Evolutionary conservation across 2,113 vertebrate genomes (phyloP).

Genomic region (Crotophaga sulcirostris): DNA sequence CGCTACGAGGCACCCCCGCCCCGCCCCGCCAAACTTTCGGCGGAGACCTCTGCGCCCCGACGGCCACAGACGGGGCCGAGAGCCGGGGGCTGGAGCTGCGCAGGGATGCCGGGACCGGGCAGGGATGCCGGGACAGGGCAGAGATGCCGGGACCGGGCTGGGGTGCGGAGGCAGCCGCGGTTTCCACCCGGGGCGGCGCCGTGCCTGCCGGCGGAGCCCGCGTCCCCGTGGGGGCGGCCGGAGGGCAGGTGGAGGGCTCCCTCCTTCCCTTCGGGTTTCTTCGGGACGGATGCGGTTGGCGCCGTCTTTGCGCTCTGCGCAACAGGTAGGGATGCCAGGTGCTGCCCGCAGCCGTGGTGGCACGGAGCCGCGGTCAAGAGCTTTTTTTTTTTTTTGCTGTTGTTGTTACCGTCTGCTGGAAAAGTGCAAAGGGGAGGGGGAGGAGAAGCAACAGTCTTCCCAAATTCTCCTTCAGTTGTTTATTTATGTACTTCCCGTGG

Average conservation of each 20-base stretch:
- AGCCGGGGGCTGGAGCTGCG: not conserved
- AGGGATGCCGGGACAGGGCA: not conserved
- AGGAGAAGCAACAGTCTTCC: not conserved
- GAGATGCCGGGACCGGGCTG: not conserved
- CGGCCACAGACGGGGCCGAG: not conserved
- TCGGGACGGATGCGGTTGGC: slow-evolving; percentile 22
- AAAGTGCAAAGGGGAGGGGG: not conserved
- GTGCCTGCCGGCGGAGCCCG: not conserved
- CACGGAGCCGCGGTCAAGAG: not conserved
- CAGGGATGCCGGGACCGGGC: not conserved
- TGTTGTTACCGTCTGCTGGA: not conserved
- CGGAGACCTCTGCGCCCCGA: not conserved
- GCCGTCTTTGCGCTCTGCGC: slow-evolving; percentile 14
- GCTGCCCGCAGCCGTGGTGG: not conserved
- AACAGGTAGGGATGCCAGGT: slow-evolving; percentile 72
- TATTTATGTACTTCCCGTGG: slow-evolving; percentile 10
- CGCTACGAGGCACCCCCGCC: not conserved
- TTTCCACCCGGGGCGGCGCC: not conserved
- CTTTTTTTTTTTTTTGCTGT: not conserved
- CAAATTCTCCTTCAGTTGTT: slow-evolving; percentile 1
- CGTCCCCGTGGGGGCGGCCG: not conserved
- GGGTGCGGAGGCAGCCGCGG: not conserved
- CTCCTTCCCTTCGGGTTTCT: not conserved
- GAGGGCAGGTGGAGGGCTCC: not conserved
- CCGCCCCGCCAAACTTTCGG: not conserved